Evolutionary conservation across 1,140 invertebrate species (phyloP).

Genomic region (Drosophila nigrodunni): DNA sequence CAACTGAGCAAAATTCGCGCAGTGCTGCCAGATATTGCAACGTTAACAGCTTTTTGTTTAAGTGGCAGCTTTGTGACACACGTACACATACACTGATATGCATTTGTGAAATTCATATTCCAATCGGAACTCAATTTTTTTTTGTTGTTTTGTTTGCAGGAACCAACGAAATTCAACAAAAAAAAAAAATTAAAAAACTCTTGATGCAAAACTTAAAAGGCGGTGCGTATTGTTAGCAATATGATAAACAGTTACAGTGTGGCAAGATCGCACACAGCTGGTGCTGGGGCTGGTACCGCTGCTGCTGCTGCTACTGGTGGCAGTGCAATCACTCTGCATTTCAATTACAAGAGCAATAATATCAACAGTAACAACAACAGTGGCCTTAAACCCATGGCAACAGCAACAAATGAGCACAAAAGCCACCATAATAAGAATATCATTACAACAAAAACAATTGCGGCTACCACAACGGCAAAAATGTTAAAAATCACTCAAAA

Average conservation of each 20-base stretch:
- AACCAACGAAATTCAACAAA: conserved; percentile 24
- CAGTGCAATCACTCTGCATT: conserved; percentile 66
- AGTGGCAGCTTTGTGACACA: conserved; percentile 61
- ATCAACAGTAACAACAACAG: conserved; percentile 25
- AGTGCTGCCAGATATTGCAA: conserved; percentile 57
- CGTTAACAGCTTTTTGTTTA: conserved; percentile 44
- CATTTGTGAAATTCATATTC: conserved; percentile 71
- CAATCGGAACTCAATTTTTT: conserved; percentile 16
- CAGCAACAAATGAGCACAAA: conserved; percentile 49
- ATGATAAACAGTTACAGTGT: conserved; percentile 71
- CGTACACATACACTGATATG: conserved; percentile 29
- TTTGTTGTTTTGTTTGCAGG: conserved; percentile 42
- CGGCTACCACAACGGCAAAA: conserved; percentile 31
- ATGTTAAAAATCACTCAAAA: conserved; percentile 51
- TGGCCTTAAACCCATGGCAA: conserved; percentile 35
- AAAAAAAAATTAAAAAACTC: background rate
- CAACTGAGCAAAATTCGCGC: conserved; percentile 56
- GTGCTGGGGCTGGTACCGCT: background rate
- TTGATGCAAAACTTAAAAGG: conserved; percentile 29
- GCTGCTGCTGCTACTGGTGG: conserved; percentile 51
- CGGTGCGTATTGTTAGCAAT: conserved; percentile 8
- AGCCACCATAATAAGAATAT: conserved; percentile 24
- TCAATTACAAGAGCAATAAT: conserved; percentile 47
- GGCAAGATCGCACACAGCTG: conserved; percentile 43
- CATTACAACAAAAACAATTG: conserved; percentile 40